These are phyloP conservation scores for Charadrius vociferus DNA, from an alignment of 2,113 vertebrate species.

Conservation along the genomic window DNA sequence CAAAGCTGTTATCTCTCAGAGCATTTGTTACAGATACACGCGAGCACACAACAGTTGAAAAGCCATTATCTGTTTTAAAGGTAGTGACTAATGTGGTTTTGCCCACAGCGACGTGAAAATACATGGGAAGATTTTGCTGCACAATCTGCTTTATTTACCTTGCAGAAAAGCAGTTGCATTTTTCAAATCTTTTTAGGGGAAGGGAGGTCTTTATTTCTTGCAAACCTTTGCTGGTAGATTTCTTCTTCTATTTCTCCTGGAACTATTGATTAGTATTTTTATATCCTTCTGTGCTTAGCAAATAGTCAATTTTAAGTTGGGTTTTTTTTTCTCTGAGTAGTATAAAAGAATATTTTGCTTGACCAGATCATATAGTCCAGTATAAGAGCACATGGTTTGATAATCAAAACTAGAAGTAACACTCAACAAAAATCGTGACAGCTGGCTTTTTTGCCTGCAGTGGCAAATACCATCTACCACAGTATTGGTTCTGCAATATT, in stretches of 20 bases:
- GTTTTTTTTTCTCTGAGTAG: background rate
- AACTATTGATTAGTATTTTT: background rate
- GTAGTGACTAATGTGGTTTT: constrained; percentile 2
- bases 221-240: background rate
- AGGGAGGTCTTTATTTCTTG: background rate
- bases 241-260: background rate
- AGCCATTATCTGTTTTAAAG: background rate
- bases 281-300: background rate
- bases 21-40: background rate
- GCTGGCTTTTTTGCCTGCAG: background rate
- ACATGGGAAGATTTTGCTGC: background rate
- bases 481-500: background rate
- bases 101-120: background rate
- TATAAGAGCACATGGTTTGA: background rate
- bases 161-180: background rate
- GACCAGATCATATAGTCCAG: background rate
- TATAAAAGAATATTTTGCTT: background rate
- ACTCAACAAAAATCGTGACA: background rate
- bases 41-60: background rate
- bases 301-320: background rate
- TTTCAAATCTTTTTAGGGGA: background rate
- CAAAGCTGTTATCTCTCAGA: background rate
- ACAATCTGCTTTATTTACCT: background rate
- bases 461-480: background rate
- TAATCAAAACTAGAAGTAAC: background rate